Evolutionary conservation across 2,888 invertebrate genomes (phyloP).

Genomic region (Drosophila aldrichi): DNA sequence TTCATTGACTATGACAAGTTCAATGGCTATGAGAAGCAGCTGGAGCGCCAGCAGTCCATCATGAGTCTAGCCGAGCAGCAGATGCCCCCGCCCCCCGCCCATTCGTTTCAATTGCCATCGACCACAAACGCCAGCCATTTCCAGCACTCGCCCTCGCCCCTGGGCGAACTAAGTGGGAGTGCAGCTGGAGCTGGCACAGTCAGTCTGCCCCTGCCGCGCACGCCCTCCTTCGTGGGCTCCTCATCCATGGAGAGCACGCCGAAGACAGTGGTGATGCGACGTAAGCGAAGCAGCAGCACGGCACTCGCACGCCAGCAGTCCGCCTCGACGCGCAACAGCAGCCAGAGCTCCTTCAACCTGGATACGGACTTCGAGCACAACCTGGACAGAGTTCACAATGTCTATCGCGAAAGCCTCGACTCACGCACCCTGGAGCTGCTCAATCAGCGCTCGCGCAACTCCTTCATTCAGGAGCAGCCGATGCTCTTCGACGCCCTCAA

Average conservation of each 20-base stretch:
- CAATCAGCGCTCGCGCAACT: conserved; percentile 83
- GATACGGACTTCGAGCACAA: conserved; percentile 83
- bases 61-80: conserved; percentile 76
- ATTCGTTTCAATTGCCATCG: conserved; percentile 37
- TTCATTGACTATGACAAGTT: conserved; percentile 87
- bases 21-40: conserved; percentile 85
- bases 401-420: conserved; percentile 85
- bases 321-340: conserved; percentile 58
- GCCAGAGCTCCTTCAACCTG: conserved; percentile 69
- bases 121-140: conserved; percentile 28
- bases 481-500: conserved; percentile 80
- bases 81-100: conserved; percentile 28
- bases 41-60: conserved; percentile 82
- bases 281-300: conserved; percentile 62
- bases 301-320: conserved; percentile 49
- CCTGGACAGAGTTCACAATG: conserved; percentile 83
- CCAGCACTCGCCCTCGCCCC: conserved; percentile 26
- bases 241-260: conserved; percentile 50
- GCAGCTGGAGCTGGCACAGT: background rate
- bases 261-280: conserved; percentile 75
- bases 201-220: conserved; percentile 25
- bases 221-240: conserved; percentile 27
- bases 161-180: conserved; percentile 11
- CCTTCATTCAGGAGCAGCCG: conserved; percentile 78
- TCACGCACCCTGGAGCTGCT: conserved; percentile 82